These are phyloP conservation scores for Muscicapa comitata DNA, from an alignment of 2,797 vertebrate species.

Conservation along the genomic window DNA sequence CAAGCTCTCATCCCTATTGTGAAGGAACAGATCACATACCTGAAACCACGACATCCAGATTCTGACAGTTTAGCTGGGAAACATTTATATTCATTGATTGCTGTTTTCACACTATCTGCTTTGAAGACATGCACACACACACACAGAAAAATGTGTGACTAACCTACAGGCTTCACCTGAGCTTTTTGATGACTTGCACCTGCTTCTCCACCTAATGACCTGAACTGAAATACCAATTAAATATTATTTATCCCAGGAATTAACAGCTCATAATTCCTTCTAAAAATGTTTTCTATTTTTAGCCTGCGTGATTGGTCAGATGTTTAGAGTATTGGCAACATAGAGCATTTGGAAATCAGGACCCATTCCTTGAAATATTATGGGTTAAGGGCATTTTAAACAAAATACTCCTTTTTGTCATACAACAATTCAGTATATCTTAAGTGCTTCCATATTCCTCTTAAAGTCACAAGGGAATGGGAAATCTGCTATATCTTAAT, in stretches of 20 bases:
- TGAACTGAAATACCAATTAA: not conserved
- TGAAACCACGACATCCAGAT: not conserved
- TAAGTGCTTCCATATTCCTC: not conserved
- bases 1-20: not conserved
- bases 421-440: not conserved
- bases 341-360: not conserved
- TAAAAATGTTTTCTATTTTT: not conserved
- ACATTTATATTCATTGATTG: not conserved
- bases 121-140: not conserved
- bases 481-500: not conserved
- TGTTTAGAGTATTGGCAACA: not conserved
- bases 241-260: not conserved
- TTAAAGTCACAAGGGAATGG: not conserved
- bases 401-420: not conserved
- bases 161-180: not conserved
- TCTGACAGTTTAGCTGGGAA: not conserved
- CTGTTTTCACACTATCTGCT: not conserved
- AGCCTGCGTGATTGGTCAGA: not conserved
- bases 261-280: not conserved
- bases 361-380: not conserved
- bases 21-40: not conserved
- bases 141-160: not conserved
- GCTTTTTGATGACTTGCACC: not conserved
- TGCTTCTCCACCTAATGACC: not conserved
- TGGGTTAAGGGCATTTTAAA: not conserved